These are phyloP conservation scores for Trichechus manatus DNA, from an alignment of 2,113 vertebrate genomes.

Conservation along the genomic window DNA sequence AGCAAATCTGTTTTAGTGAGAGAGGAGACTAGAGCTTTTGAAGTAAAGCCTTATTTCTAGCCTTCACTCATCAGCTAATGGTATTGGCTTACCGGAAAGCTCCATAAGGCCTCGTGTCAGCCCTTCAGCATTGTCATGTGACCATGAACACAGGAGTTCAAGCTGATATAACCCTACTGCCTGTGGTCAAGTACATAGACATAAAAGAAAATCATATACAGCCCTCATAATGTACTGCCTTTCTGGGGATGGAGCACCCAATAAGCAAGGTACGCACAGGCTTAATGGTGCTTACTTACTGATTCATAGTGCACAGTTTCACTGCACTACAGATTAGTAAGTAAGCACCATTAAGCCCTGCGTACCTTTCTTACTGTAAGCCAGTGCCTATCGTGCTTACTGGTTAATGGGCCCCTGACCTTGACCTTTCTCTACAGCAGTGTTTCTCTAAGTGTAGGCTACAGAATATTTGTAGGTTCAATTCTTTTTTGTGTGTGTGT, in stretches of 20 bases:
- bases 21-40: background rate
- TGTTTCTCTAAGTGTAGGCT: background rate
- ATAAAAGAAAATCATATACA: background rate
- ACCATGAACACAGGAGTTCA: background rate
- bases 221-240: accelerated
- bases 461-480: background rate
- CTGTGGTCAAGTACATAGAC: background rate
- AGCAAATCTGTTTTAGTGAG: background rate
- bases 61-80: conserved; percentile 6
- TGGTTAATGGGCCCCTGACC: too few relatives aligned
- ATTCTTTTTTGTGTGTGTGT: background rate
- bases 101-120: background rate
- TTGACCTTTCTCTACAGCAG: background rate
- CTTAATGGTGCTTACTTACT: too few relatives aligned
- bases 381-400: too few relatives aligned
- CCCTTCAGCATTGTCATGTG: background rate
- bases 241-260: too few relatives aligned
- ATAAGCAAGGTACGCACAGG: too few relatives aligned
- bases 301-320: too few relatives aligned
- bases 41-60: background rate
- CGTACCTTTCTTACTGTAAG: too few relatives aligned
- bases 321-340: too few relatives aligned
- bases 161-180: background rate
- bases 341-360: too few relatives aligned
- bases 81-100: background rate